Conservation (phyloP, 64 coral and sea anemone genomes). For the Porites lutea region DNA sequence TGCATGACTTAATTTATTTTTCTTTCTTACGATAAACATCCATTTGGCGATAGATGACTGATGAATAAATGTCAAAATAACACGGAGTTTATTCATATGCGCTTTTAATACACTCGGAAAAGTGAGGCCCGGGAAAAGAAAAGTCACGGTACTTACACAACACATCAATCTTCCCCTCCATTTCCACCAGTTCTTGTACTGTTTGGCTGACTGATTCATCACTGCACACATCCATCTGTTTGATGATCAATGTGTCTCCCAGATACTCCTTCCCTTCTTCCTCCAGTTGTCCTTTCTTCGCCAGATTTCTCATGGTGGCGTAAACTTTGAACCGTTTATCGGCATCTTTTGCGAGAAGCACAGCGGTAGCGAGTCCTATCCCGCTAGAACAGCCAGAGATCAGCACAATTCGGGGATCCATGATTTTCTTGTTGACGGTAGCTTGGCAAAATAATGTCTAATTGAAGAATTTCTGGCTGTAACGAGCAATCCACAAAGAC, state of each 20-base stretch:
- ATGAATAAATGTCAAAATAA: too few relatives aligned
- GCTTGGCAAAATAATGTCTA: too few relatives aligned
- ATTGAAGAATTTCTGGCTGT: too few relatives aligned
- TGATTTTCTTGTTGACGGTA: background rate
- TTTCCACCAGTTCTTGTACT: slow-evolving; percentile 39
- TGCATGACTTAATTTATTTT: too few relatives aligned
- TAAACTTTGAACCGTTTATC: slow-evolving; percentile 92
- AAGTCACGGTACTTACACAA: slow-evolving; percentile 22
- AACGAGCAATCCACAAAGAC: too few relatives aligned
- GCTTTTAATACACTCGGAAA: too few relatives aligned
- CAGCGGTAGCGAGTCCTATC: slow-evolving; percentile 74
- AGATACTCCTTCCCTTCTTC: slow-evolving; percentile 62
- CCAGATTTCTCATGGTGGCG: slow-evolving; percentile 85
- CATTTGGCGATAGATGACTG: too few relatives aligned
- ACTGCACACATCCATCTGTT: slow-evolving; percentile 74
- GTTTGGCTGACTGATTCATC: slow-evolving; percentile 68
- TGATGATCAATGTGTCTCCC: slow-evolving; percentile 69
- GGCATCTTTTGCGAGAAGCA: slow-evolving; percentile 72
- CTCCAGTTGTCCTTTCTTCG: slow-evolving; percentile 73
- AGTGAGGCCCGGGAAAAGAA: too few relatives aligned
- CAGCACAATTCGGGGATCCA: slow-evolving; percentile 65
- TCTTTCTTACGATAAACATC: too few relatives aligned
- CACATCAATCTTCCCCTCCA: slow-evolving; percentile 58
- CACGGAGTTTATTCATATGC: too few relatives aligned
- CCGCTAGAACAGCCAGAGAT: slow-evolving; percentile 87